Base-by-base conservation (phyloP, 2,888 invertebrate species). In the Drosophila eohydei region DNA sequence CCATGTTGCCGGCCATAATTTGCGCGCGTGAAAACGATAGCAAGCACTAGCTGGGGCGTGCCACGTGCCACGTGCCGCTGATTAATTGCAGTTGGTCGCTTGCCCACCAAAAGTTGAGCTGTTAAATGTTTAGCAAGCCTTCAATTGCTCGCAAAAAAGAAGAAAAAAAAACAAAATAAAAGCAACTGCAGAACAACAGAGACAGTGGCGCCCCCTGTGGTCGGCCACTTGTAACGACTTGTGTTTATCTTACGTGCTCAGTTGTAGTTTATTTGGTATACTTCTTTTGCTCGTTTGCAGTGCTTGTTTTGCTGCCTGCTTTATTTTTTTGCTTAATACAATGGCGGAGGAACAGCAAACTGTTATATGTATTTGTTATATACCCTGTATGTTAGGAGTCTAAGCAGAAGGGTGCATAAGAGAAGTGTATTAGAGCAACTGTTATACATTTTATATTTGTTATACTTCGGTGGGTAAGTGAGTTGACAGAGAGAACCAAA, bases 231-330 rank as follows among this genome's bases (percentile, higher is more conserved):
- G 61, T 59, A 67, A 51, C 59, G 50, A 64, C 48, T 66, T 50
- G 73, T 69, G 73, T 83, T 83, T 83, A 76, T 80, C 80, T 88
- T 74, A 85, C 78, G 83, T 88, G 81, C 69, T 70, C 74, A 75
- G 69, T 62, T 69, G 69, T 78, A 78, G 86, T 85, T 85, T 77
- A 88, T 80, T 84, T 88, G 58, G 30, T 30, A 14, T 9, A 46
- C 48, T 73, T 64, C 73, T 82, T 64, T 65, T 41, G 21, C 36
- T 65, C 64, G 54, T 55, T 74, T 63, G 65, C 59, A 55, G 43
- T 51, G 62, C 72, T 58, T 57, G 66, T 50, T 58, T 52, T 59
- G 44, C 63, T 68, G 56, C 64, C 71, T 69, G 73, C 71, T 65
- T 63, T 38, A 32, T 56, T 36, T 26, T 36, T 26, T 26, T 12